Evolutionary conservation across 2,113 vertebrate genomes (phyloP), one percentile per base, ranked within the genome.

Genomic region (Poecile atricapillus): DNA sequence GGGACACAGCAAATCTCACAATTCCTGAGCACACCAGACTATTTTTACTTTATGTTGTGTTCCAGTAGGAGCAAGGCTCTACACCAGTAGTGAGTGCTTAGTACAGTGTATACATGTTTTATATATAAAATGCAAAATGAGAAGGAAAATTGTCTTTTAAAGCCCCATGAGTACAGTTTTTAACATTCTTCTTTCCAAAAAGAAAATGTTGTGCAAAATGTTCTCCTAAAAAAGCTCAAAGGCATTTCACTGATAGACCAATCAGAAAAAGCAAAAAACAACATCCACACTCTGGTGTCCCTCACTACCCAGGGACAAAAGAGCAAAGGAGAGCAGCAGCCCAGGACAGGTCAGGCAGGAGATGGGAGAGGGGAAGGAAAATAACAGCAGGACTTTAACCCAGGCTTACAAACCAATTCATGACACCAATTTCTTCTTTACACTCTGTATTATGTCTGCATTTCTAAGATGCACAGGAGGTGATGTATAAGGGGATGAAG

Each of bases 101-200:
- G 87, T 69, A 89, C 68, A 71, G 52, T 18, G 65, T 55, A 83
- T 83, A 41, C 64, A 87, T 79, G 90, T 89, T 94, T 94, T 84
- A 89, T 89, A 83, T 71, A 89, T 82, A 85, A 95, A 87, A 93
- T 76, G 87, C 70, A 84, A 95, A 93, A 68, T 3, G 23, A 91
- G 90, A 55, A 89, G 52, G 60, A 75, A 94, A 95, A 70, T 53
- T 77, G 55, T 87, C 76, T 77, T 83, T 22, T 28, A 73, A 85
- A 86, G 20, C 12, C 46, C 44, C 39, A 5, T 1, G 44, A 91
- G 74, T 35, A 50, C 21, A 63, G 52, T 84, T 95, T 95, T 35
- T 74, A 83, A 68, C 33, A 24, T 60, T 78, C 67, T 89, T 82
- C 64, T 89, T 93, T 91, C 56, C 27, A 55, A 53, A 43, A 80